Conservation (phyloP, 35 echinoderm and acorn worm species). For the Strongylocentrotus purpuratus region DNA sequence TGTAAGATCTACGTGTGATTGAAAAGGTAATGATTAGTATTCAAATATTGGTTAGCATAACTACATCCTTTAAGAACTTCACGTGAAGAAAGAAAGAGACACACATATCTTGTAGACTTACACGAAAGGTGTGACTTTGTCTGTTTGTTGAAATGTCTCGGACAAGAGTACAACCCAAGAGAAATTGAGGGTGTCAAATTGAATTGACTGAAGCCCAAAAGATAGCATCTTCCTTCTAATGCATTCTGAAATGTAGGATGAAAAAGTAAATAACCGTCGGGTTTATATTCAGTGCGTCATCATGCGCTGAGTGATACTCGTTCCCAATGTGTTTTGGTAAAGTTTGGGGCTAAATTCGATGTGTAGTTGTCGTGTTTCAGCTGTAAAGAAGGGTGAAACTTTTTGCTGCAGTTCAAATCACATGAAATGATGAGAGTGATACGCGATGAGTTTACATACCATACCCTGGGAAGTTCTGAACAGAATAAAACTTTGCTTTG, state of each 20-base stretch:
- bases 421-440: not conserved
- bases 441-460: not conserved
- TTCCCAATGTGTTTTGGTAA: not conserved
- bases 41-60: no score
- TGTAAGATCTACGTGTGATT: not conserved
- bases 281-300: not conserved
- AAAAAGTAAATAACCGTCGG: not conserved
- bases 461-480: not conserved
- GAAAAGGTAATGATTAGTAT: no score
- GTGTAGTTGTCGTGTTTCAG: not conserved
- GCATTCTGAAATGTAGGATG: conserved; percentile 22
- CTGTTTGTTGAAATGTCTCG: not conserved
- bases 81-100: no score
- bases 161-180: not conserved
- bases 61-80: no score
- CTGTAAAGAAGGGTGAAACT: not conserved
- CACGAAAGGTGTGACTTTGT: not conserved
- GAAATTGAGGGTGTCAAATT: conserved; percentile 31
- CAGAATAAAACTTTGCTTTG: not conserved
- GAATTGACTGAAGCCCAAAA: conserved; percentile 4
- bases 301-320: not conserved
- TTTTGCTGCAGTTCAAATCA: not conserved
- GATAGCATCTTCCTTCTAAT: conserved; percentile 25
- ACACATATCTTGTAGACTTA: not conserved
- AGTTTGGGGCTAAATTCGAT: not conserved